Percentiles rank a stretch among this genome's conserved stretches.
These are phyloP conservation scores for Petrocephalus zakoni DNA, from an alignment of 2,113 vertebrate species.

Conservation along the genomic window DNA sequence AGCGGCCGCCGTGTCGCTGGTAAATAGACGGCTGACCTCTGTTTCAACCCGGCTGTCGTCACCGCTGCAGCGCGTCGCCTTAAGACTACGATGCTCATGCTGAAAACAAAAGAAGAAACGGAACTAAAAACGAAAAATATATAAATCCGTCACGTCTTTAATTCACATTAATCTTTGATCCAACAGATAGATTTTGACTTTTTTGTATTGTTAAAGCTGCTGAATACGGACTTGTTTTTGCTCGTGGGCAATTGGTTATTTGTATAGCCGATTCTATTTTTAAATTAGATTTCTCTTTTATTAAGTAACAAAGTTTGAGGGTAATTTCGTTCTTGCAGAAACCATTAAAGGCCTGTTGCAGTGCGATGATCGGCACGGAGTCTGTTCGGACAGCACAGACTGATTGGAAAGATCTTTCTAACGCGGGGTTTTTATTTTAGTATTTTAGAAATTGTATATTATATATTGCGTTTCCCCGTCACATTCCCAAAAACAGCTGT, in stretches of 20 bases:
- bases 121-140: neutral
- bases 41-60: slow-evolving; percentile 31
- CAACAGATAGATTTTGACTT: neutral
- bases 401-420: neutral
- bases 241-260: neutral
- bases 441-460: neutral
- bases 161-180: neutral
- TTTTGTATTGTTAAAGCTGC: neutral
- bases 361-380: neutral
- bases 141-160: neutral
- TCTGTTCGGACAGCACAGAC: neutral
- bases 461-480: neutral
- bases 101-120: neutral
- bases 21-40: slow-evolving; percentile 31
- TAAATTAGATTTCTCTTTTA: neutral
- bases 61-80: neutral
- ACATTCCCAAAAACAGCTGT: neutral
- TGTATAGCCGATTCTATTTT: neutral
- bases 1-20: slow-evolving; percentile 3
- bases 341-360: neutral
- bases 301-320: neutral
- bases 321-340: neutral
- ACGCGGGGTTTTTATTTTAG: neutral
- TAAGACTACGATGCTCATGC: neutral
- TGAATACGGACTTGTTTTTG: neutral